Evolutionary conservation across 2,888 invertebrate species (phyloP), one percentile per base, ranked within the genome.

Genomic region (Latrodectus elegans): DNA sequence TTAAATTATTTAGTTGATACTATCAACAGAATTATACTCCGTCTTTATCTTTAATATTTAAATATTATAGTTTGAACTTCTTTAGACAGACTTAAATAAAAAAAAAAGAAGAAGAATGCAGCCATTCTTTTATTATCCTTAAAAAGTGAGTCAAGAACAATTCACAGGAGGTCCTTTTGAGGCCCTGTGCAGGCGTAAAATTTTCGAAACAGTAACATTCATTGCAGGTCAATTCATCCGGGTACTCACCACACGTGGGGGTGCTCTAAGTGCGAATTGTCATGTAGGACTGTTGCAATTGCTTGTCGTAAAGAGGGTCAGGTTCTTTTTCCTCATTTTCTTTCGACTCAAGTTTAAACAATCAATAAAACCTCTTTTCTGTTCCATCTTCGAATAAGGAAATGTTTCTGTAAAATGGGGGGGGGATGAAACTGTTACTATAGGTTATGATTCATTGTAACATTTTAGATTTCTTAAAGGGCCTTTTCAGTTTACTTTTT

Each of bases 71-170:
- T 22, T 22, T 22, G 0, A 22, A 1, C 22, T 22, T 22, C 22
- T 22, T 22, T 22, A 22, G 22, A 22, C 22, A 22, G 22, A 22
- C 22, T 22, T 22, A 22, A 1, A 71, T 4, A 49, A 3, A 49
- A 12, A n/a, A 22, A 76, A 51, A 10, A 49, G 65, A 10, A 49
- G 65, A 65, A 38, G 12, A 67, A 12, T 26, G 8, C 68, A 68
- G 65, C 51, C 67, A 22, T 51, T 68, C 67, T 22, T 22, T 22
- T 22, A 1, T 1, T 22, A 22, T 22, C 22, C 22, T 22, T 22
- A 67, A 55, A 73, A 80, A 73, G 64, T 60, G n/a, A 70, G 75
- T 80, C 79, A 79, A 76, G 80, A 80, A 80, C 85, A 80, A 75
- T 75, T 67, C 70, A 17, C 77, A 49, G 75, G 73, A 73, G 85